Evolutionary conservation across 2,888 invertebrate genomes (phyloP), one percentile per base, ranked within the genome.

Genomic region (Tetrapedia diversipes): DNA sequence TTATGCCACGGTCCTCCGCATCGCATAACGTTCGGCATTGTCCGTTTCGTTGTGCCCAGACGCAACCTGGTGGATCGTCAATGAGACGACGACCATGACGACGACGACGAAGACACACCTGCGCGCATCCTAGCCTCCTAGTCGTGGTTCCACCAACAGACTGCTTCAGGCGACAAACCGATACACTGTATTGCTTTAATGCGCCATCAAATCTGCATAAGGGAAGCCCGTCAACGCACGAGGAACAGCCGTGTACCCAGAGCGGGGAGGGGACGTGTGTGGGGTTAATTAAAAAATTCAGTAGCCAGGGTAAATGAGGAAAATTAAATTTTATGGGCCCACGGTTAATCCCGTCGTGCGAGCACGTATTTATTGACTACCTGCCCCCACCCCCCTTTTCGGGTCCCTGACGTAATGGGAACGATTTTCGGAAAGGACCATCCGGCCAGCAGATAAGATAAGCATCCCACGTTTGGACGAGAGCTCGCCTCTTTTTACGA

Each of bases 261-360:
- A 3, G n/a, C 4, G 24, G n/a, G 16, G 11, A 24, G 56, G 60
- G 8, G 4, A n/a, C n/a, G 10, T 7, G 43, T 27, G 54, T 51
- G 65, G 34, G 63, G 63, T 72, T 83, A 80, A 83, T 82, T 83
- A 78, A 80, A 82, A 80, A 83, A 83, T 83, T 80, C 75, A 78
- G 83, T 78, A 80, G 83, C 80, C 69, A 47, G 57, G 78, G 67
- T 80, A 78, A 83, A 77, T 47, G 77, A 64, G 66, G 77, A 73
- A 70, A 83, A 82, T 83, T 80, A 82, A 83, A 75, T 82, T 83
- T 82, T 66, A 65, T 43, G 54, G 65, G 16, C 37, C 1, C 43
- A 57, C 74, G 74, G 59, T 80, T 75, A 80, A 80, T 69, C 61
- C 39, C 10, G 56, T 49, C 32, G 47, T 34, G 64, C 60, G 63